Evolutionary conservation across 2,797 vertebrate species (phyloP), one percentile per base, ranked within the genome.

Genomic region (Gephyroberyx darwinii): DNA sequence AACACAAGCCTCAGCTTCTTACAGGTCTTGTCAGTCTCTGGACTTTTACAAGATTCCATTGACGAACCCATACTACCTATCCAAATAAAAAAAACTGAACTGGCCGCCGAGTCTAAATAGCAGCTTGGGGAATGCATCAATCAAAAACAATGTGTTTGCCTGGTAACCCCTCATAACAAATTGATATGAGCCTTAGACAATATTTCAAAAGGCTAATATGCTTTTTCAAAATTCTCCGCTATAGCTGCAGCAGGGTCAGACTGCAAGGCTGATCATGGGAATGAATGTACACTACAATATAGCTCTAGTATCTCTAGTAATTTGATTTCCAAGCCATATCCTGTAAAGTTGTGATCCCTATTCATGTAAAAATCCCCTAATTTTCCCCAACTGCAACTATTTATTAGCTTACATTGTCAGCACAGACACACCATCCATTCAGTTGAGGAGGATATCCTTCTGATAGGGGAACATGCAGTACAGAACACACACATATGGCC

Each of bases 401-500:
- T 43, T 64, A 55, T 20, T 77, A 70, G 71, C 72, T 62, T 17
- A 65, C 37, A 17, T 31, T 58, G 71, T 86, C 68, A 77, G 68
- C 64, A 47, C 8, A 56, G 59, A 84, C 14, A 16, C 33, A 43
- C 43, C 62, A 64, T 88, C 75, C 71, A 84, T 87, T 86, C 65
- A 70, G 83, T 81, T 73, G 59, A 39, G 55, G 79, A 92, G 86
- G 86, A 90, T 83, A 85, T 89, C 81, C 80, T 84, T 76, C 81
- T 70, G 83, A 90, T 85, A 87, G 81, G 56, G 81, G 74, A 79
- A 66, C 77, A 74, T 60, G 50, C 10, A 60, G 75, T 30, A 41
- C 67, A 74, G 67, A 59, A 69, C 63, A 74, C 76, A 64, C 19
- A 51, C 22, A 48, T 39, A 65, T 22, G 57, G 54, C 69, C 71